Conservation (phyloP, 2,888 invertebrate genomes). For the Drosophila melanosoma region DNA sequence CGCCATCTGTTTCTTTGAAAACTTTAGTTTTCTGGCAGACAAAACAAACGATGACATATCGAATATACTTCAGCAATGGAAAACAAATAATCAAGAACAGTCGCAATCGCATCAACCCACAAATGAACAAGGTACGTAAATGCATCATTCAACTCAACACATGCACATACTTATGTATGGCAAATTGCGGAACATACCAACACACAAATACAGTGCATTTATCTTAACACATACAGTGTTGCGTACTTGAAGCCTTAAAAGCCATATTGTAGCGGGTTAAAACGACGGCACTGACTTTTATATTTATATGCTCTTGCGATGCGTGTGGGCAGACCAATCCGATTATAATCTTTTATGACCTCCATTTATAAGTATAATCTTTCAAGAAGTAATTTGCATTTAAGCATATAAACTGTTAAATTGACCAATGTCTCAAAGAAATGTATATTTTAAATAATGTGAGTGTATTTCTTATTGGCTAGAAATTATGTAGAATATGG, state of each 20-base stretch:
- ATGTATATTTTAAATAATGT: background rate
- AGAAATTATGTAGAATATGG: background rate
- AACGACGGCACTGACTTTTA: slow-evolving; percentile 50
- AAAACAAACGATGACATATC: slow-evolving; percentile 84
- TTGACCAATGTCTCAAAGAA: background rate
- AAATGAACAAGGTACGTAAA: slow-evolving; percentile 81
- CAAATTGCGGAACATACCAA: slow-evolving; percentile 6
- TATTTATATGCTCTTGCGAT: slow-evolving; percentile 14
- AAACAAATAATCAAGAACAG: slow-evolving; percentile 79
- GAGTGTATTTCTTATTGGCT: background rate
- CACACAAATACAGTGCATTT: slow-evolving; percentile 13
- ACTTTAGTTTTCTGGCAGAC: slow-evolving; percentile 83
- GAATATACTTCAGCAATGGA: slow-evolving; percentile 85
- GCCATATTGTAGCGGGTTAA: slow-evolving; percentile 57
- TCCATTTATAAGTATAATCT: background rate
- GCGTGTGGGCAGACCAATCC: background rate
- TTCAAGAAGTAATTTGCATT: background rate
- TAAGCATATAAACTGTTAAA: background rate
- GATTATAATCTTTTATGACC: background rate
- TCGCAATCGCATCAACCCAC: slow-evolving; percentile 41
- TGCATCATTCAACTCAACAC: background rate
- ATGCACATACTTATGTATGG: slow-evolving; percentile 16
- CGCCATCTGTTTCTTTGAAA: slow-evolving; percentile 23
- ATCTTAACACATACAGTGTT: slow-evolving; percentile 11
- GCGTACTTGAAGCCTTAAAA: slow-evolving; percentile 62